These are phyloP conservation scores for Leucoraja erinaceus DNA, from an alignment of 2,113 vertebrate genomes.

Conservation along the genomic window DNA sequence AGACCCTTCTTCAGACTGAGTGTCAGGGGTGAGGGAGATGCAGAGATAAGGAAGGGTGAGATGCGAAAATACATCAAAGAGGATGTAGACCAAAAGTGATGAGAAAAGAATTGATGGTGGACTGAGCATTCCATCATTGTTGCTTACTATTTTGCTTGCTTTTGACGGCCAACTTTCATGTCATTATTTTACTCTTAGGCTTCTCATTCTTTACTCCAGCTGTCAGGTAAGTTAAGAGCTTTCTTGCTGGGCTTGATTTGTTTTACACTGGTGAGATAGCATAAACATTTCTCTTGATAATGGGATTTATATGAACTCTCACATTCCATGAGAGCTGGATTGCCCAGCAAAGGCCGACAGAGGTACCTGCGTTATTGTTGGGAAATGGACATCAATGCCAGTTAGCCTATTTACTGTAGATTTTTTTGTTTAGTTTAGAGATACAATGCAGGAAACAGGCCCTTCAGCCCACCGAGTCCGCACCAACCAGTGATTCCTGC, in stretches of 20 bases:
- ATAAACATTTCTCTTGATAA: too few relatives aligned
- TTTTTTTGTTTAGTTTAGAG: background rate
- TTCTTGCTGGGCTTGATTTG: background rate
- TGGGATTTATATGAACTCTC: background rate
- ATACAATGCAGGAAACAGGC: too few relatives aligned
- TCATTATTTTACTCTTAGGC: background rate
- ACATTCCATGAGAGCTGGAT: background rate
- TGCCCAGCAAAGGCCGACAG: background rate
- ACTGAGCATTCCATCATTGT: too few relatives aligned
- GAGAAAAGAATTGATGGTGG: background rate
- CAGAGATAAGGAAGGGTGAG: too few relatives aligned
- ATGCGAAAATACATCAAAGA: too few relatives aligned
- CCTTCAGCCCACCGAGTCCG: too few relatives aligned
- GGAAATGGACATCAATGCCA: background rate
- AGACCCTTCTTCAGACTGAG: too few relatives aligned
- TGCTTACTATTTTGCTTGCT: background rate
- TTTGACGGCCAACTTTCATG: background rate
- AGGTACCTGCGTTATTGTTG: background rate
- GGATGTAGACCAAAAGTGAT: background rate
- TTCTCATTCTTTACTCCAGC: background rate
- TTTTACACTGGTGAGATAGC: background rate
- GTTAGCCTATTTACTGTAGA: background rate
- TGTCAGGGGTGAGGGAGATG: too few relatives aligned
- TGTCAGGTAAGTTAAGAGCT: background rate
- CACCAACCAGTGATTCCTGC: too few relatives aligned